phyloP scores from a whole-genome alignment of 2,113 vertebrate genomes.

The Epinephelus moara region DNA sequence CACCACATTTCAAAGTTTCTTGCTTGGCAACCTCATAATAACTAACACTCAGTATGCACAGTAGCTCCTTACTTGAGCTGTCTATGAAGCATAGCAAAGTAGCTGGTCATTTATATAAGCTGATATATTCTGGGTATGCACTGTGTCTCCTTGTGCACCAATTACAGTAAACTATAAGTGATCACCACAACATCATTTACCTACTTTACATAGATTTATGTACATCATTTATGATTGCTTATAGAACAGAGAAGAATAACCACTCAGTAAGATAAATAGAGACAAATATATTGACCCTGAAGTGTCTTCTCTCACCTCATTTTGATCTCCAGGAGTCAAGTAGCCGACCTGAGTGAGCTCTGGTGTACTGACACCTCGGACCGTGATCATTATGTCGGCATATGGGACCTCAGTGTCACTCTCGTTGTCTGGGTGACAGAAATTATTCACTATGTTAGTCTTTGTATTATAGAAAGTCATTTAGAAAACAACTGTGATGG shows the following conservation, averaged over 20 bases:
- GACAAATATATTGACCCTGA: not conserved
- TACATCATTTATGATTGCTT: not conserved
- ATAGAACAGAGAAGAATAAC: not conserved
- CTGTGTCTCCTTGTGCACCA: not conserved
- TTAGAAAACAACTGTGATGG: not conserved
- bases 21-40: not conserved
- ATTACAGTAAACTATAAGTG: not conserved
- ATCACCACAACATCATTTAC: not conserved
- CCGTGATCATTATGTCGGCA: conserved; percentile 86
- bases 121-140: not conserved
- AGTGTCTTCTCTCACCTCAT: conserved; percentile 66
- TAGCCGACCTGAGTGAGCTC: conserved; percentile 78
- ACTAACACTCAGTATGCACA: not conserved
- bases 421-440: conserved; percentile 72
- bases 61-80: not conserved
- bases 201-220: not conserved
- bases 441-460: not conserved
- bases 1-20: not conserved
- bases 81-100: not conserved
- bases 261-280: conserved; percentile 4
- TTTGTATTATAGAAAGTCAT: not conserved
- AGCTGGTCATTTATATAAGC: not conserved
- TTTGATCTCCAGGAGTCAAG: conserved; percentile 63
- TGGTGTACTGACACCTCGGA: conserved; percentile 83
- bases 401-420: conserved; percentile 86